Conservation (phyloP, 2,113 vertebrate genomes). For the Anolis sagrei region DNA sequence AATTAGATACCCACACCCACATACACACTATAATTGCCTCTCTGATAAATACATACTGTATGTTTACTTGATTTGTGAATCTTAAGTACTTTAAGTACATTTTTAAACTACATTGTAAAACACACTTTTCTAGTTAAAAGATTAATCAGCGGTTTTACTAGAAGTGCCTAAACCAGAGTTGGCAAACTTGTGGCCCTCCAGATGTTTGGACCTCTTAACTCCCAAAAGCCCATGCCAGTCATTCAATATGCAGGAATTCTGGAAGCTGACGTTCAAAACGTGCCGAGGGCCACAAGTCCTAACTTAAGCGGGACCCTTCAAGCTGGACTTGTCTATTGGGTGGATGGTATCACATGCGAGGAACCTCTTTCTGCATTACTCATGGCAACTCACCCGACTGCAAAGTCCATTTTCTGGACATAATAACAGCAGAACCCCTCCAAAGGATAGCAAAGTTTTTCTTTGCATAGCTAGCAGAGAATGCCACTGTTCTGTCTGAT, state of each 20-base stretch:
- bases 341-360: too few species aligned
- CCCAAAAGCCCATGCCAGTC: too few species aligned
- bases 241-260: too few species aligned
- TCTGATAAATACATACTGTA: not conserved
- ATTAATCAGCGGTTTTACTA: not conserved
- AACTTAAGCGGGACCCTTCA: not conserved
- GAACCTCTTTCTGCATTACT: not conserved
- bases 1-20: not conserved
- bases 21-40: not conserved
- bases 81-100: not conserved
- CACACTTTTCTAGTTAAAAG: not conserved
- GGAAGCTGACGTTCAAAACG: too few species aligned
- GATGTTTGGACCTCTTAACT: too few species aligned
- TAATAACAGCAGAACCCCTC: not conserved
- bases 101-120: not conserved
- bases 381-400: not conserved
- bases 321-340: not conserved
- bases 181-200: too few species aligned
- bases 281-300: too few species aligned
- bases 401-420: not conserved
- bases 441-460: not conserved
- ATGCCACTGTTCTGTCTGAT: not conserved
- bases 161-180: not conserved
- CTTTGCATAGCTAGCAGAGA: not conserved
- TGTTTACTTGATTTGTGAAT: not conserved